Percentiles rank a stretch among this genome's conserved stretches.
Conservation (phyloP, 2,113 vertebrate genomes). For the Oceanites oceanicus region DNA sequence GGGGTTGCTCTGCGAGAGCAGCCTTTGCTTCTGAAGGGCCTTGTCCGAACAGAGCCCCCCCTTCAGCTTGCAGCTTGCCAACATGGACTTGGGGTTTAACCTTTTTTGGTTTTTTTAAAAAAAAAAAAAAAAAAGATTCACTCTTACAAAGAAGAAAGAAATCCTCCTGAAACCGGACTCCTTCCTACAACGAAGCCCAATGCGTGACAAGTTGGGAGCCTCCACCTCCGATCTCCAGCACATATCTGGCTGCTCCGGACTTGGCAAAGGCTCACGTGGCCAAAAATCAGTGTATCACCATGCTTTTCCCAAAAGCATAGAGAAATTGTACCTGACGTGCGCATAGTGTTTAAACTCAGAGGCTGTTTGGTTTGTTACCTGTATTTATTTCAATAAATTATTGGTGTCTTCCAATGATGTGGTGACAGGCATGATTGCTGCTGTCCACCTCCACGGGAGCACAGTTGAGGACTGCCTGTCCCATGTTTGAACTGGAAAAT, state of each 20-base stretch:
- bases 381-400: constrained; percentile 76
- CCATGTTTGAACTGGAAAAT: background rate
- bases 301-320: background rate
- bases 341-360: background rate
- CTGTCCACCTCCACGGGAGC: background rate
- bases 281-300: background rate
- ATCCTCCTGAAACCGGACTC: background rate
- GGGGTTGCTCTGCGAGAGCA: background rate
- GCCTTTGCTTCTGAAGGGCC: background rate
- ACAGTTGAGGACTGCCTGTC: background rate
- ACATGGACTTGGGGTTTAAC: background rate
- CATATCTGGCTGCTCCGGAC: background rate
- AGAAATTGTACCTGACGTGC: background rate
- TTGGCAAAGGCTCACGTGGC: background rate
- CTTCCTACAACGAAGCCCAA: background rate
- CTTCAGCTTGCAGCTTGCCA: background rate
- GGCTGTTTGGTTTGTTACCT: background rate
- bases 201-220: background rate
- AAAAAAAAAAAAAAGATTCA: background rate
- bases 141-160: background rate
- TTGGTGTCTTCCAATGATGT: constrained; percentile 47
- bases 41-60: background rate
- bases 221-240: background rate
- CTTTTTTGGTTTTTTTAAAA: no score
- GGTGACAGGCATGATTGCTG: background rate